A percentile compares a stretch with the other conserved stretches of the same genome.
Conservation (phyloP, 1,140 invertebrate genomes). For the Formica selysi region DNA sequence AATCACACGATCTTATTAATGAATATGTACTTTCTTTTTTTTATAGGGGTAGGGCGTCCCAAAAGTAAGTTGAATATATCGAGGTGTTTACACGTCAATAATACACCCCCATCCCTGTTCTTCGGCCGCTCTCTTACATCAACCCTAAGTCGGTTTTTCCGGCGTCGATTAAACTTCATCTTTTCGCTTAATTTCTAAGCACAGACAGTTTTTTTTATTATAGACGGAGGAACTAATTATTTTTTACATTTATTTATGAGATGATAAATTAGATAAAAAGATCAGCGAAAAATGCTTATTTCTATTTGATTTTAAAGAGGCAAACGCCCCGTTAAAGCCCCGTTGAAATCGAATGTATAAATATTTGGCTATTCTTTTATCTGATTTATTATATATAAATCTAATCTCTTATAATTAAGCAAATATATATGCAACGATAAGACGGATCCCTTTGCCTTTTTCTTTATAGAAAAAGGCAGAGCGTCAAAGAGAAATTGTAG, state of each 20-base stretch:
- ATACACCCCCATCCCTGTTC: conserved; percentile 78
- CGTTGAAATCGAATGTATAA: no score
- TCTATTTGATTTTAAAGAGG: no score
- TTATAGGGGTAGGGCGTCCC: conserved; percentile 87
- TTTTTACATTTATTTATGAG: background rate
- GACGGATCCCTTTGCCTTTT: background rate
- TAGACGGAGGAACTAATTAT: background rate
- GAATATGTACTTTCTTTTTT: conserved; percentile 84
- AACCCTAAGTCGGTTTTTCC: conserved; percentile 20
- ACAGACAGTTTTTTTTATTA: background rate
- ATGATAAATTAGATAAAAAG: no score
- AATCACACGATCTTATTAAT: conserved; percentile 80
- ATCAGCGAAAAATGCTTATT: no score
- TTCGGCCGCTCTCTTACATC: conserved; percentile 77
- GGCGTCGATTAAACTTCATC: conserved; percentile 39
- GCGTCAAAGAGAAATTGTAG: background rate
- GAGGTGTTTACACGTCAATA: conserved; percentile 84
- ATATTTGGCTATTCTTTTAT: no score
- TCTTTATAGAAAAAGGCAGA: background rate
- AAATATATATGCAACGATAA: background rate
- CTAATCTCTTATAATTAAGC: no score
- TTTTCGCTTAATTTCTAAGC: background rate
- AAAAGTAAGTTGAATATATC: conserved; percentile 85
- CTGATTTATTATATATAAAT: no score
- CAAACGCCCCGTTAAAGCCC: no score